Evolutionary conservation across 2,113 vertebrate genomes (phyloP).

Genomic region (Phyllostomus discolor): DNA sequence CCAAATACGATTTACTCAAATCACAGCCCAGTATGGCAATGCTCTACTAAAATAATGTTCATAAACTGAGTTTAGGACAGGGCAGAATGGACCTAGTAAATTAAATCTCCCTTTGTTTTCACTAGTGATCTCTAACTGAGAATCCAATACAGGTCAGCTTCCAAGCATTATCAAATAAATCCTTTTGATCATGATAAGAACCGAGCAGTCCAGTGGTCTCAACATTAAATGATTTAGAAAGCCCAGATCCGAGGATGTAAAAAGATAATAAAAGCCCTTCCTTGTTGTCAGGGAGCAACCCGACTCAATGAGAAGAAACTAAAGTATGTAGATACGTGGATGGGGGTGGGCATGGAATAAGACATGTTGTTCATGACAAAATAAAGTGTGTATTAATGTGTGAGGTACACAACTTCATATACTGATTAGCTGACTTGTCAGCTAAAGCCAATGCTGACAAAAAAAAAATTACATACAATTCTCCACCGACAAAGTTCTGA

Average conservation of each 20-base stretch:
- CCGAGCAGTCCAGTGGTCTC: neutral
- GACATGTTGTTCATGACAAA: neutral
- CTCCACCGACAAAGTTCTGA: neutral
- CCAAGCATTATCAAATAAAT: conserved; percentile 19
- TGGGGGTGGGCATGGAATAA: neutral
- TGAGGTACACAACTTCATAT: neutral
- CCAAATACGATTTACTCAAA: neutral
- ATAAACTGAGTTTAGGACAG: neutral
- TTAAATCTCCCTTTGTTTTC: neutral
- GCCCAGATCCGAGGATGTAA: neutral
- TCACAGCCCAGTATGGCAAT: neutral
- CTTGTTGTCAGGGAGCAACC: neutral
- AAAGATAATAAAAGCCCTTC: neutral
- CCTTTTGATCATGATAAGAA: neutral
- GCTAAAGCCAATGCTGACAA: neutral
- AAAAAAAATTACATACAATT: neutral
- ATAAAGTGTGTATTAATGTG: neutral
- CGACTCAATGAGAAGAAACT: conserved; percentile 9
- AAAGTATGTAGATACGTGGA: neutral
- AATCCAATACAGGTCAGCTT: neutral
- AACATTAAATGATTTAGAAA: conserved; percentile 12
- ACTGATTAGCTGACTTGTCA: neutral
- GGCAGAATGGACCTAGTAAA: neutral
- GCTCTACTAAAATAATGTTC: neutral
- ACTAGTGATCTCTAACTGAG: neutral